A percentile compares a stretch with the other conserved stretches of the same genome.
These are phyloP conservation scores for Nomia melanderi DNA, from an alignment of 1,140 invertebrate species.

Conservation along the genomic window DNA sequence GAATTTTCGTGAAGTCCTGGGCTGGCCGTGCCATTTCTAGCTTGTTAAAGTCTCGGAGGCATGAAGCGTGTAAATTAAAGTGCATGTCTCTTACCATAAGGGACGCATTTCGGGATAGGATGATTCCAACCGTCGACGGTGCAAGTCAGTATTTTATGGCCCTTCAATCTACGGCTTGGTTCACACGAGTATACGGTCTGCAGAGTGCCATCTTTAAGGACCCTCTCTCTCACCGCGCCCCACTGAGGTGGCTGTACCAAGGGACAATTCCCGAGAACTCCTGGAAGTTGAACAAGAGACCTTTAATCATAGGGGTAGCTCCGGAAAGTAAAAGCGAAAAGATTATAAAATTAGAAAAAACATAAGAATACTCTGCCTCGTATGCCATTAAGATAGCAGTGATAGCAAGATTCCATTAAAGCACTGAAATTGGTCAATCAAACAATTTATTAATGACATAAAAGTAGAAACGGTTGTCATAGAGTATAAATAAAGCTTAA, in stretches of 20 bases:
- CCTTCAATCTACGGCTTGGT: conserved; percentile 69
- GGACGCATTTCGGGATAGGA: conserved; percentile 72
- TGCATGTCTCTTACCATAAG: conserved; percentile 62
- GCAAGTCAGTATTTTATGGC: conserved; percentile 74
- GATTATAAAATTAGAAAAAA: not conserved
- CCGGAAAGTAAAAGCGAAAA: not conserved
- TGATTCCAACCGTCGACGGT: conserved; percentile 70
- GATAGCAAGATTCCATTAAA: too few species aligned
- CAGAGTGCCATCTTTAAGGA: conserved; percentile 69
- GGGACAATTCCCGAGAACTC: conserved; percentile 67
- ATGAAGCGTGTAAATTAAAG: conserved; percentile 8
- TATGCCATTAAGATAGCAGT: too few species aligned
- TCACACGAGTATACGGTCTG: conserved; percentile 74
- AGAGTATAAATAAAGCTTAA: too few species aligned
- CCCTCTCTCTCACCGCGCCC: conserved; percentile 69
- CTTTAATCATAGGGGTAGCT: conserved; percentile 6
- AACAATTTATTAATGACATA: too few species aligned
- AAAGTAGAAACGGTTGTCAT: too few species aligned
- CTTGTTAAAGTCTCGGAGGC: not conserved
- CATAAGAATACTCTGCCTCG: not conserved
- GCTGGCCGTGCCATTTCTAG: not conserved
- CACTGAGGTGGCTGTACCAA: conserved; percentile 67
- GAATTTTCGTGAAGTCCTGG: not conserved
- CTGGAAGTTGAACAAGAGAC: conserved; percentile 59
- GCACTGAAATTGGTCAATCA: too few species aligned